Evolutionary conservation across 2,797 vertebrate genomes (phyloP).

Genomic region (Lateolabrax maculatus): DNA sequence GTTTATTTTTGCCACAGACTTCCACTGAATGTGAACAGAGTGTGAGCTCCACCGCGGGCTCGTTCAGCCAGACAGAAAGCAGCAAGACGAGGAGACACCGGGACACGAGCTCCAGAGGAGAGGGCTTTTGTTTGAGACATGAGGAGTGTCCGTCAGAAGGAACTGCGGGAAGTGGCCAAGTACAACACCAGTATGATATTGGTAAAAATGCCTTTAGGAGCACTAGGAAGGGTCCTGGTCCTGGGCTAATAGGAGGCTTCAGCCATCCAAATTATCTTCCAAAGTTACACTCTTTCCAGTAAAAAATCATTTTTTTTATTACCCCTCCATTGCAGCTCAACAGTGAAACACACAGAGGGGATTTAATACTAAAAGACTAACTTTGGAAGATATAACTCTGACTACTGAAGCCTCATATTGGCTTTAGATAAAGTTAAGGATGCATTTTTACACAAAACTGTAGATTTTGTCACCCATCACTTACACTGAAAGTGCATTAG

Average conservation of each 20-base stretch:
- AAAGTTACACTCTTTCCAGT: background rate
- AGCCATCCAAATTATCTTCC: background rate
- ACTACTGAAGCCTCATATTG: background rate
- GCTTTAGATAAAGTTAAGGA: background rate
- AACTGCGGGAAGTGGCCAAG: background rate
- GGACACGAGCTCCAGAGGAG: background rate
- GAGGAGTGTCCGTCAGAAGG: constrained; percentile 7
- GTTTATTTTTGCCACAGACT: background rate
- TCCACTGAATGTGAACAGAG: constrained; percentile 21
- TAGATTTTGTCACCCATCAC: background rate
- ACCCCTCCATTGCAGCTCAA: background rate
- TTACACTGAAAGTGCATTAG: too few relatives aligned
- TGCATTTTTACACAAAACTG: background rate
- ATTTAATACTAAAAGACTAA: background rate
- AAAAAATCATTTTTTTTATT: too few relatives aligned
- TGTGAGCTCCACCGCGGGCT: constrained; percentile 8
- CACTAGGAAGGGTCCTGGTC: too few relatives aligned
- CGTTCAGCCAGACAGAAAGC: constrained; percentile 5
- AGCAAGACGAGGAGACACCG: constrained; percentile 13
- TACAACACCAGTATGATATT: background rate
- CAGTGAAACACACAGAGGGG: background rate
- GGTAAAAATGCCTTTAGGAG: too few relatives aligned
- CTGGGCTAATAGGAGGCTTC: background rate
- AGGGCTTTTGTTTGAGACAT: constrained; percentile 6
- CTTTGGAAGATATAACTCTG: too few relatives aligned